phyloP scores from a whole-genome alignment of 1,140 invertebrate species.

The Temnothorax curvispinosus region DNA sequence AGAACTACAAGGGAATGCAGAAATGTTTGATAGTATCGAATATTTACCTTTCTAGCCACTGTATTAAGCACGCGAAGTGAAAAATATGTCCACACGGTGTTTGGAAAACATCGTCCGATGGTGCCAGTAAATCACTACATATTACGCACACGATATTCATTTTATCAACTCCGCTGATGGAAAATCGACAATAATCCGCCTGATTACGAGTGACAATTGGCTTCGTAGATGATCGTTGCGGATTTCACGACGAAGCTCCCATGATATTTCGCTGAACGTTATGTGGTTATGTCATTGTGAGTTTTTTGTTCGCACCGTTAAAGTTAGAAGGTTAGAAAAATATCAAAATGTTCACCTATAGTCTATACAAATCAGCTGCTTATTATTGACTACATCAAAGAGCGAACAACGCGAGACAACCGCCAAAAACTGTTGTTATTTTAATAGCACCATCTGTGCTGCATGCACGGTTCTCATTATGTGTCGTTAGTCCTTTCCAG shows the following conservation, averaged over 20 bases:
- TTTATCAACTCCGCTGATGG: conserved; percentile 60
- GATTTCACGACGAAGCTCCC: background rate
- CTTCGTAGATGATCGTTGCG: background rate
- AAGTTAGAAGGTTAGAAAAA: background rate
- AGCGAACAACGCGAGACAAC: background rate
- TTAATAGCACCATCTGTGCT: background rate
- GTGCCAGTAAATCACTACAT: conserved; percentile 88
- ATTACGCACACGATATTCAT: conserved; percentile 90
- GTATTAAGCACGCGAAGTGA: conserved; percentile 87
- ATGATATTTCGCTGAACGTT: background rate
- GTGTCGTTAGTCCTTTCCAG: background rate
- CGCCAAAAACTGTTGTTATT: background rate
- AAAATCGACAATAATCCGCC: background rate
- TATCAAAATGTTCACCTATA: background rate
- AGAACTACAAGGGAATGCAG: conserved; percentile 9
- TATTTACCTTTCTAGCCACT: conserved; percentile 89
- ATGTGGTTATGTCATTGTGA: background rate
- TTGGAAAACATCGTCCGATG: conserved; percentile 86
- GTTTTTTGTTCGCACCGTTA: background rate
- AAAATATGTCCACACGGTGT: conserved; percentile 90
- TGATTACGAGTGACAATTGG: background rate
- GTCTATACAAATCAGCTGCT: background rate
- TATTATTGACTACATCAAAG: too few relatives aligned
- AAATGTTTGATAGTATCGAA: conserved; percentile 26
- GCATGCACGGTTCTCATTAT: background rate